A percentile compares a stretch with the other conserved stretches of the same genome.
These are phyloP conservation scores for Drosophila lacicola DNA, from an alignment of 2,888 invertebrate genomes.

Conservation along the genomic window DNA sequence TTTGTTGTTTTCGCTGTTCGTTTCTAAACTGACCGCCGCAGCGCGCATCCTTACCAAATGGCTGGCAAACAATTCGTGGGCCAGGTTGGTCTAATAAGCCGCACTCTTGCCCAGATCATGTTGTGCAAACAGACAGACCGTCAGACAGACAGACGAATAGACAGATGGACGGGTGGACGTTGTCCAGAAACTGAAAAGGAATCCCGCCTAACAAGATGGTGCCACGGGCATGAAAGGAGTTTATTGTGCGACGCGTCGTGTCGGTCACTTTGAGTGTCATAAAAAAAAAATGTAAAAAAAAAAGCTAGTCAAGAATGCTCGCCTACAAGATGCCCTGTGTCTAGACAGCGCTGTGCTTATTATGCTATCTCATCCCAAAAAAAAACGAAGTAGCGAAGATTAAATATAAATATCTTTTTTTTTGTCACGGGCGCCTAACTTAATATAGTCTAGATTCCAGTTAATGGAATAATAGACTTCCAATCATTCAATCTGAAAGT, in stretches of 20 bases:
- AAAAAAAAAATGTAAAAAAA: conserved; percentile 53
- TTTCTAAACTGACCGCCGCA: conserved; percentile 66
- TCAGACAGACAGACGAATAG: conserved; percentile 1
- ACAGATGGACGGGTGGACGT: conserved; percentile 16
- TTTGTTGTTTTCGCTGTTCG: conserved; percentile 23
- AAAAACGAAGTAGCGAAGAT: not conserved
- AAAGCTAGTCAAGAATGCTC: not conserved
- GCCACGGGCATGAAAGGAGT: conserved; percentile 76
- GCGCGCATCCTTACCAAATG: conserved; percentile 68
- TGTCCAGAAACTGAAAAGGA: conserved; percentile 51
- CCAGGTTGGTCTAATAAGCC: conserved; percentile 78
- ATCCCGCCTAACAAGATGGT: conserved; percentile 72
- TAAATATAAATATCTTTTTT: no score
- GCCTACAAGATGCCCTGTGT: conserved; percentile 5
- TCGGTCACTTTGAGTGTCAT: conserved; percentile 81
- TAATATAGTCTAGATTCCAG: no score
- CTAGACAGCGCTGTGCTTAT: not conserved
- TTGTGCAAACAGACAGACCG: conserved; percentile 71
- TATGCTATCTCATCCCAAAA: not conserved
- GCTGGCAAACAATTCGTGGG: conserved; percentile 67
- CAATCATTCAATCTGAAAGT: no score
- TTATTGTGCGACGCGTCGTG: conserved; percentile 73
- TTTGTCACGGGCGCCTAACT: no score
- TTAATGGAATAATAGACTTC: no score
- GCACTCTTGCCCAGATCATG: conserved; percentile 74